Conservation (phyloP, 2,797 vertebrate species). For the Triplophysa bombifrons region DNA sequence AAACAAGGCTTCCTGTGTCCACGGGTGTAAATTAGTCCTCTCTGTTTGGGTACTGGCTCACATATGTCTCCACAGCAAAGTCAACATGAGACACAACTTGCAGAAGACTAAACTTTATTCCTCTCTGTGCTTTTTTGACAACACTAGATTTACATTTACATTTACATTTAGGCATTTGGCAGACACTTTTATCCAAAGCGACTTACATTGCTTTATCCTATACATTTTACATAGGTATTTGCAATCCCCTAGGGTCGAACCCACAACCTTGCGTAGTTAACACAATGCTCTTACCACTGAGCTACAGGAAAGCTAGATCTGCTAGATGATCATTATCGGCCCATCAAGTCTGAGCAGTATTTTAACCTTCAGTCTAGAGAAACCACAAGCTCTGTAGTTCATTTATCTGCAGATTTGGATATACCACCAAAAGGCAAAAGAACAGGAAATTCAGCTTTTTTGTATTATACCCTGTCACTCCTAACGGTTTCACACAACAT, state of each 20-base stretch:
- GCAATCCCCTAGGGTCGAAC: too few species aligned
- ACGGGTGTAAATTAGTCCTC: slow-evolving; percentile 22
- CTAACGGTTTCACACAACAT: slow-evolving; percentile 34
- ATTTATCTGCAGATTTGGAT: not conserved
- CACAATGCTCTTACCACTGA: too few species aligned
- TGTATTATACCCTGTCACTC: slow-evolving; percentile 17
- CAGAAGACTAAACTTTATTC: not conserved
- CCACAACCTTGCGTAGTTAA: too few species aligned
- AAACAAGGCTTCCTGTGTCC: slow-evolving; percentile 43
- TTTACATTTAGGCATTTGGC: too few species aligned
- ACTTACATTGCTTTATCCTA: too few species aligned
- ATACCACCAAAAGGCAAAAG: not conserved
- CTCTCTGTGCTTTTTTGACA: not conserved
- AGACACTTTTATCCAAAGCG: too few species aligned
- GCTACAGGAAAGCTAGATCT: not conserved
- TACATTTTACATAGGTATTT: too few species aligned
- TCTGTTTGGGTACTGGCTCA: slow-evolving; percentile 12
- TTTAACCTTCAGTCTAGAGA: not conserved
- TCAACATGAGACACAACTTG: slow-evolving; percentile 20
- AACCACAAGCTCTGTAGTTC: not conserved
- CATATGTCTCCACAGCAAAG: slow-evolving; percentile 21
- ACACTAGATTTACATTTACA: not conserved
- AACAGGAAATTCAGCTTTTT: slow-evolving; percentile 9
- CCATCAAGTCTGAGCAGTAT: slow-evolving; percentile 8
- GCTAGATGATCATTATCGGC: not conserved